These are phyloP conservation scores for Vesta saturnalis DNA, from an alignment of 2,888 invertebrate species.

Conservation along the genomic window DNA sequence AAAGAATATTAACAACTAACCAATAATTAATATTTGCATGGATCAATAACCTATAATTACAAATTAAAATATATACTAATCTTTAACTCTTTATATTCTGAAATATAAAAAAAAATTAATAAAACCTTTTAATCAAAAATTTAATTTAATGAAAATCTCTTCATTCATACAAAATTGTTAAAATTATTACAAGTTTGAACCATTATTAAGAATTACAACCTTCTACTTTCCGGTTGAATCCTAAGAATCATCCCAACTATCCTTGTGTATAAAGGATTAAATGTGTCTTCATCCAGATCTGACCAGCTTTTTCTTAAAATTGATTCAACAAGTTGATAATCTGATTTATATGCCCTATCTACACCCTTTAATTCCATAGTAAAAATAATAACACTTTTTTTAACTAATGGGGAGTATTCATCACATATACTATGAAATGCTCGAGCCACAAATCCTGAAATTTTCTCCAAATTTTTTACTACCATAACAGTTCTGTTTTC, in stretches of 20 bases:
- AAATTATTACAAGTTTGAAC: too few relatives aligned
- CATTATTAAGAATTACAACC: too few relatives aligned
- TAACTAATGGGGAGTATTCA: slow-evolving; percentile 62
- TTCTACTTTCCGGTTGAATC: slow-evolving; percentile 50
- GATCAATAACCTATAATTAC: too few relatives aligned
- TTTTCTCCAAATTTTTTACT: slow-evolving; percentile 56
- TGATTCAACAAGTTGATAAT: slow-evolving; percentile 54
- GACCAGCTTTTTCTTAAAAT: slow-evolving; percentile 56
- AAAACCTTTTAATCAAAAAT: too few relatives aligned
- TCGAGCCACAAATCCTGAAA: slow-evolving; percentile 59
- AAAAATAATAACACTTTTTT: slow-evolving; percentile 60
- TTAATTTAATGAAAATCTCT: too few relatives aligned
- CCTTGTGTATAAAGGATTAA: slow-evolving; percentile 63
- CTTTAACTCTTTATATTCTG: too few relatives aligned
- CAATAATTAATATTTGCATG: too few relatives aligned
- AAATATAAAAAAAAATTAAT: too few relatives aligned
- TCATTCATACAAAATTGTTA: too few relatives aligned
- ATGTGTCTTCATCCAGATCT: slow-evolving; percentile 59
- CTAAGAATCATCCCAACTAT: slow-evolving; percentile 59
- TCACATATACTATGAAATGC: slow-evolving; percentile 70
- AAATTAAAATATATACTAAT: too few relatives aligned
- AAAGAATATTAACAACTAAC: too few relatives aligned
- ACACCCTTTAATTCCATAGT: slow-evolving; percentile 57
- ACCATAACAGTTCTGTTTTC: slow-evolving; percentile 54
- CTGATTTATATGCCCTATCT: slow-evolving; percentile 43